Conservation (phyloP, 2,888 invertebrate genomes). For the Lithosia quadra region DNA sequence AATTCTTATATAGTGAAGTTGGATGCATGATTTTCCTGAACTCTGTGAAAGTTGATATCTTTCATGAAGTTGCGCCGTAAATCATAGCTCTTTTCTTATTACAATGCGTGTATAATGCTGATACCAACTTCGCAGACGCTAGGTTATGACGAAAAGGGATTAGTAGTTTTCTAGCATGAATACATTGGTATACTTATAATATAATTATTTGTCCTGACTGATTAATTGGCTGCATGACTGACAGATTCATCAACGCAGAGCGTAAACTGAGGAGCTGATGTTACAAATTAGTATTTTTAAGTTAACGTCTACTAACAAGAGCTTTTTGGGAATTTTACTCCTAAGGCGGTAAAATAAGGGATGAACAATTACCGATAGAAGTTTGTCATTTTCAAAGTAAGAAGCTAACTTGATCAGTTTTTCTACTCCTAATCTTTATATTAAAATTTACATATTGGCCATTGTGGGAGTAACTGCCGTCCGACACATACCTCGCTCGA, state of each 20-base stretch:
- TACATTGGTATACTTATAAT: background rate
- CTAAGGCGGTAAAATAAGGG: too few species aligned
- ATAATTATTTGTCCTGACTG: too few species aligned
- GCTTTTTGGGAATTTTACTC: too few species aligned
- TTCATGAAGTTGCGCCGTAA: conserved; percentile 45
- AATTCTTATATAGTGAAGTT: conserved; percentile 52
- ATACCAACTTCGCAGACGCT: background rate
- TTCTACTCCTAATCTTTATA: background rate
- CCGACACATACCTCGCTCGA: background rate
- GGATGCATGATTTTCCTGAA: conserved; percentile 52
- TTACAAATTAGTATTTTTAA: too few species aligned
- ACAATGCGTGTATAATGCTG: conserved; percentile 41
- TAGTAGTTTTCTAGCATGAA: background rate
- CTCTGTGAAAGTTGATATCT: conserved; percentile 48
- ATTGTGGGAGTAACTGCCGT: background rate
- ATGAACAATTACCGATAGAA: too few species aligned
- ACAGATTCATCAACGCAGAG: too few species aligned
- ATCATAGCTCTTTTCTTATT: conserved; percentile 39
- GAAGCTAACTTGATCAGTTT: background rate
- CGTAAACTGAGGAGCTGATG: too few species aligned
- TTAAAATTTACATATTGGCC: background rate
- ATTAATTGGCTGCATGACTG: too few species aligned
- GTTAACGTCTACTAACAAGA: too few species aligned
- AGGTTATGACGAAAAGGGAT: background rate
- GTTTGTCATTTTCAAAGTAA: too few species aligned